Conservation (phyloP, 2,888 invertebrate species). For the Vandiemenella viatica region DNA sequence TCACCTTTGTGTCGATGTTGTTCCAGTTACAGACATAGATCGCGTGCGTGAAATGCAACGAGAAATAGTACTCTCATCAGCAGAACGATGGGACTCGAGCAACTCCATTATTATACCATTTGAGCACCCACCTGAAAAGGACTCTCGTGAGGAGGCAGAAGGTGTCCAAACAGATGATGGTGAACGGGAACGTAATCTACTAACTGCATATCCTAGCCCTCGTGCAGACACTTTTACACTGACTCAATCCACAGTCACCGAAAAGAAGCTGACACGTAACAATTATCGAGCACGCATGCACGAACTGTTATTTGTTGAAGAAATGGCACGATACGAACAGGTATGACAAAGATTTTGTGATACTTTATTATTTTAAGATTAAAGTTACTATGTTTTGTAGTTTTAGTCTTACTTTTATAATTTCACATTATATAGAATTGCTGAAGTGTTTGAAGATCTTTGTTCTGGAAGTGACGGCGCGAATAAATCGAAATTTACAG, state of each 20-base stretch:
- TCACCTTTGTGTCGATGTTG: constrained; percentile 59
- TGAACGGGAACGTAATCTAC: constrained; percentile 38
- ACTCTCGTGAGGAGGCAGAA: too few species aligned
- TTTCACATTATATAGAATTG: too few species aligned
- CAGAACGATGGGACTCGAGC: constrained; percentile 42
- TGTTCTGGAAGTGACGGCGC: too few species aligned
- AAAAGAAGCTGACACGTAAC: constrained; percentile 43
- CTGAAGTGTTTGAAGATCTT: too few species aligned
- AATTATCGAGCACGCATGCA: constrained; percentile 62
- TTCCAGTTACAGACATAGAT: constrained; percentile 48
- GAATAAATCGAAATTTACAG: too few species aligned
- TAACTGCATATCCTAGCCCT: constrained; percentile 49
- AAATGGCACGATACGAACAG: constrained; percentile 56
- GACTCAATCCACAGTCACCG: constrained; percentile 49
- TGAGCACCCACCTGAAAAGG: constrained; percentile 21
- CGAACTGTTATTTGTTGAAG: constrained; percentile 59
- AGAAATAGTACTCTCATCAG: constrained; percentile 38
- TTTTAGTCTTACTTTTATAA: too few species aligned
- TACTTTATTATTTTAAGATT: too few species aligned
- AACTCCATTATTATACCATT: constrained; percentile 39
- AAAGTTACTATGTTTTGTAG: too few species aligned
- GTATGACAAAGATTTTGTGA: too few species aligned
- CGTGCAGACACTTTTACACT: constrained; percentile 47
- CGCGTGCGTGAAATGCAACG: constrained; percentile 47
- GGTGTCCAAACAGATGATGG: constrained; percentile 28